A percentile compares a stretch with the other conserved stretches of the same genome.
Conservation (phyloP, 2,797 vertebrate species). For the Threskiornis aethiopicus region DNA sequence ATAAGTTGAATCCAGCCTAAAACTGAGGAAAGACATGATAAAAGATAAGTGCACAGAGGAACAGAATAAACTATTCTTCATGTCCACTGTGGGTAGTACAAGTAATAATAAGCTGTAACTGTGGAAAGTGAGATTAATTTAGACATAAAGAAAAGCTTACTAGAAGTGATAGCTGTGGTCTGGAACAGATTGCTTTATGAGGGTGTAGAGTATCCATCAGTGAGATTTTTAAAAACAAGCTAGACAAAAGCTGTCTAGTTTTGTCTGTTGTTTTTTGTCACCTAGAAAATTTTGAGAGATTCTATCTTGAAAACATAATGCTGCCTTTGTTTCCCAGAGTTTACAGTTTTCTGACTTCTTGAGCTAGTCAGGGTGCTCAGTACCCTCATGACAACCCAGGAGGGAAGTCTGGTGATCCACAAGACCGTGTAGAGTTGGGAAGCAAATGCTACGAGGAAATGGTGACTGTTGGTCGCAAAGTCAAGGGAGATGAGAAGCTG, state of each 20-base stretch:
- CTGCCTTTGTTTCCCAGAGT: not conserved
- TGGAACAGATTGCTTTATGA: not conserved
- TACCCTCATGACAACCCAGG: accelerated
- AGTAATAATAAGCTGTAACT: not conserved
- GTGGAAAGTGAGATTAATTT: not conserved
- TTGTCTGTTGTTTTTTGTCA: not conserved
- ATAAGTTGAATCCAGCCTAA: not conserved
- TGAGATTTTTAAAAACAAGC: not conserved
- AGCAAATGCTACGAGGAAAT: not conserved
- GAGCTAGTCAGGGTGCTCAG: not conserved
- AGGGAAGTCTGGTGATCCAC: not conserved
- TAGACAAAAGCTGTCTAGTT: not conserved
- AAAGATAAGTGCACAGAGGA: not conserved
- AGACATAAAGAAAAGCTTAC: not conserved
- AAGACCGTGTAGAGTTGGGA: not conserved
- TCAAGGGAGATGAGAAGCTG: not conserved
- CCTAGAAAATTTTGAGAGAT: not conserved
- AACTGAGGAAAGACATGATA: not conserved
- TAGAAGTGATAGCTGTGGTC: not conserved
- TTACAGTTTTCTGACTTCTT: not conserved
- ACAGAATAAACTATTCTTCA: not conserved
- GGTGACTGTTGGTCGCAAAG: not conserved
- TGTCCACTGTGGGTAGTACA: not conserved
- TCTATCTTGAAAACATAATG: not conserved
- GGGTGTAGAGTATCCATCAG: not conserved